These are phyloP conservation scores for Accipiter virgatus DNA, from an alignment of 2,113 vertebrate genomes.

Conservation along the genomic window DNA sequence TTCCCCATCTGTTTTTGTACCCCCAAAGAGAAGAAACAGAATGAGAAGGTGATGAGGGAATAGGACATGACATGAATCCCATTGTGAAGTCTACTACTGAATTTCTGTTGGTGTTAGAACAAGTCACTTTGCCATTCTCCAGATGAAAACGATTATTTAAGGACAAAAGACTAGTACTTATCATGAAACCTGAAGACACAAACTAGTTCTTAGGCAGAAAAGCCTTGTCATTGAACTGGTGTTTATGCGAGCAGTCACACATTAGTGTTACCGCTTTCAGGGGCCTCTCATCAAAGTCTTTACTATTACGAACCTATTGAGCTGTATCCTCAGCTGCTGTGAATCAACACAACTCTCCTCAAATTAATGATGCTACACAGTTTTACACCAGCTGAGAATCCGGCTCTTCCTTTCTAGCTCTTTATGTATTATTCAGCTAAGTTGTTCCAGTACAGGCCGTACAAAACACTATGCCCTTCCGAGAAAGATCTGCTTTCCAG, in stretches of 20 bases:
- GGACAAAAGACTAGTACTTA: conserved; percentile 58
- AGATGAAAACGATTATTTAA: conserved; percentile 60
- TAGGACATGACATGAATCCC: conserved; percentile 37
- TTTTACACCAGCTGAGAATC: conserved; percentile 24
- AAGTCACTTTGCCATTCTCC: conserved; percentile 41
- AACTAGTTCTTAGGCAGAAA: conserved; percentile 52
- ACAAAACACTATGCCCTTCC: background rate
- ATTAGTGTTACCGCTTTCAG: conserved; percentile 35
- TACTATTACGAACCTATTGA: conserved; percentile 48
- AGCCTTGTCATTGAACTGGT: conserved; percentile 59
- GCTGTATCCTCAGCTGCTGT: conserved; percentile 10
- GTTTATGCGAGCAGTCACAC: conserved; percentile 57
- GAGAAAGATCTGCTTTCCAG: background rate
- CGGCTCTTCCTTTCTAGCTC: background rate
- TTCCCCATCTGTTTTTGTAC: background rate
- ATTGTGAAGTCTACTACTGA: conserved; percentile 21
- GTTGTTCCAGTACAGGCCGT: background rate
- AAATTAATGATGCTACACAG: conserved; percentile 1
- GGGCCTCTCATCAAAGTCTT: conserved; percentile 50
- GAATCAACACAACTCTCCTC: conserved; percentile 25
- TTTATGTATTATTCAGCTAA: background rate
- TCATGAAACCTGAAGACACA: conserved; percentile 58
- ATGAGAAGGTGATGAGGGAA: conserved; percentile 17
- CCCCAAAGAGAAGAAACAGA: conserved; percentile 9
- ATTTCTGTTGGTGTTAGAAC: conserved; percentile 49